Percentiles rank a stretch among this genome's conserved stretches.
phyloP scores from a whole-genome alignment of 2,113 vertebrate genomes.

The Globicephala melas region DNA sequence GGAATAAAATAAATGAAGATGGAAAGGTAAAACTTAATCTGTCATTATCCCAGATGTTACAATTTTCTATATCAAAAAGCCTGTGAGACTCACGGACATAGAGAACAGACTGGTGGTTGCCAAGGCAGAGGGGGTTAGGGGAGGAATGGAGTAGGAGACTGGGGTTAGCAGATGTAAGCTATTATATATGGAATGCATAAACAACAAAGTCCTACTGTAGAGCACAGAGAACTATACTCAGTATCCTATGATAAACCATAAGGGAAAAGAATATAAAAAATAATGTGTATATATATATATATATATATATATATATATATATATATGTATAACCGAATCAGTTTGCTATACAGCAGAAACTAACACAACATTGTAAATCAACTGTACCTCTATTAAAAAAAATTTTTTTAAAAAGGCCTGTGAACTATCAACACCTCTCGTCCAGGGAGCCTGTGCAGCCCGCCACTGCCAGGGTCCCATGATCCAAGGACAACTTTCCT shows the following conservation, averaged over 20 bases:
- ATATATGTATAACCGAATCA: neutral
- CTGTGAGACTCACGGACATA: neutral
- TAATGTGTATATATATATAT: neutral
- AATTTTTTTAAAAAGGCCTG: accelerated
- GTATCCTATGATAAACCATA: neutral
- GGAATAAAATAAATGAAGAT: neutral
- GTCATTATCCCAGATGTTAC: neutral
- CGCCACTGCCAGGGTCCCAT: too few relatives aligned
- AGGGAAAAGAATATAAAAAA: neutral
- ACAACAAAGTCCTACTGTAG: neutral
- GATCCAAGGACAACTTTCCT: too few relatives aligned
- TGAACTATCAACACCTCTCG: neutral
- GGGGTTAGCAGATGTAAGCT: neutral
- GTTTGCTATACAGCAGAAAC: neutral
- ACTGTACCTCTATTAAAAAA: neutral
- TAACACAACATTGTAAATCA: neutral
- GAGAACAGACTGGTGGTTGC: neutral
- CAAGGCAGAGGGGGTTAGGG: neutral
- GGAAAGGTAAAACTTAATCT: neutral
- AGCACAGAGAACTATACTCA: neutral
- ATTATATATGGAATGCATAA: neutral
- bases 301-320: neutral
- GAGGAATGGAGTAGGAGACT: neutral
- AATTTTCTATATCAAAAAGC: neutral
- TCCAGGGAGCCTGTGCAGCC: too few relatives aligned